Percentiles rank a stretch among this genome's conserved stretches.
Conservation (phyloP, 2,888 invertebrate species). For the Crematogaster levior region DNA sequence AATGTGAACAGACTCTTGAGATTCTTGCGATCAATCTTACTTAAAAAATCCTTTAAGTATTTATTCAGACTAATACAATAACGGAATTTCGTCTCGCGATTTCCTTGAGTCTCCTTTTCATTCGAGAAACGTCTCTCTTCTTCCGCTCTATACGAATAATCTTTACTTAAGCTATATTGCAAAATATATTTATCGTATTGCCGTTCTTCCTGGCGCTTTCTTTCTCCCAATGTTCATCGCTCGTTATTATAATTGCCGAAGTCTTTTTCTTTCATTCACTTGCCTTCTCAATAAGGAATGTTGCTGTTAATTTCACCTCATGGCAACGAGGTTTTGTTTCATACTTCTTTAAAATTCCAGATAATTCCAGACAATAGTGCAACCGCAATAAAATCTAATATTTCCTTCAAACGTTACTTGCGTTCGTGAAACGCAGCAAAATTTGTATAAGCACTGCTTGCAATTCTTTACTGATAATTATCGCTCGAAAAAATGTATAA, state of each 20-base stretch:
- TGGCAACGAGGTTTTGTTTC: neutral
- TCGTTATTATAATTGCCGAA: constrained; percentile 7
- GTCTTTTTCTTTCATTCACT: neutral
- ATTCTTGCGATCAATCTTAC: constrained; percentile 34
- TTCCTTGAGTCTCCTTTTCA: constrained; percentile 5
- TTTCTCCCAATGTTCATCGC: neutral
- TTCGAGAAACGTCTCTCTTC: constrained; percentile 12
- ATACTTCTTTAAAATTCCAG: neutral
- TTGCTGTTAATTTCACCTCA: neutral
- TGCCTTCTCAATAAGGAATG: neutral
- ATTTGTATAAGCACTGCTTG: neutral
- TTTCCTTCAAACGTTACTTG: neutral
- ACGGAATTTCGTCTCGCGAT: constrained; percentile 10
- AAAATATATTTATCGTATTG: constrained; percentile 1
- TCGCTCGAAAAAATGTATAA: neutral
- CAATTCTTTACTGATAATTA: neutral
- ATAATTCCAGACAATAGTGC: neutral
- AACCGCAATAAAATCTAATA: neutral
- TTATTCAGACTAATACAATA: constrained; percentile 33
- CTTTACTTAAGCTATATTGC: neutral
- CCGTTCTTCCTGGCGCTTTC: neutral
- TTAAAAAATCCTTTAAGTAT: constrained; percentile 41
- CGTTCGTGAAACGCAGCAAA: neutral
- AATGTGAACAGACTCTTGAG: neutral
- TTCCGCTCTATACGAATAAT: neutral